These are phyloP conservation scores for Epistrophe grossulariae DNA, from an alignment of 2,888 invertebrate species.

Conservation along the genomic window DNA sequence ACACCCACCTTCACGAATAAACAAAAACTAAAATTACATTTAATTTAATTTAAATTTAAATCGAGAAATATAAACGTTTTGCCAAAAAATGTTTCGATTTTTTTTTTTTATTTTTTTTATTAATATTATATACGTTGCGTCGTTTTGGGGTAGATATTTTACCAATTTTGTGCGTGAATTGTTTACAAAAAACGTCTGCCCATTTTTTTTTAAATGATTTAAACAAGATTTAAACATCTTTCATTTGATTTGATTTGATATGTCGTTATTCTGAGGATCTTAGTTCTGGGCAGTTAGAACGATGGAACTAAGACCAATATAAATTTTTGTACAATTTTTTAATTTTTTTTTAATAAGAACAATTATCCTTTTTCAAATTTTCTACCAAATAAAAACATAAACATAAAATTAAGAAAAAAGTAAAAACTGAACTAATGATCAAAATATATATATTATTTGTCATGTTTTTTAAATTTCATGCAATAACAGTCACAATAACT, in stretches of 20 bases:
- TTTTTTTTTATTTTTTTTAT: constrained; percentile 1
- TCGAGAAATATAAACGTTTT: constrained; percentile 1
- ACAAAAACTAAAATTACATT: constrained; percentile 19
- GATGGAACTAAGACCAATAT: constrained; percentile 81
- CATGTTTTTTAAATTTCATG: neutral
- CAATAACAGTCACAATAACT: constrained; percentile 5
- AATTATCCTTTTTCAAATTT: constrained; percentile 15
- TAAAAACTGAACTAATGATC: neutral
- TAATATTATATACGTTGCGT: constrained; percentile 45
- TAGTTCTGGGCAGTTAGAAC: constrained; percentile 83
- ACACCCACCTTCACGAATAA: constrained; percentile 38
- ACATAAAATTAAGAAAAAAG: neutral
- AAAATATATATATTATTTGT: neutral
- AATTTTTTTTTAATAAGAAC: constrained; percentile 2
- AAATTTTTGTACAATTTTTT: constrained; percentile 14
- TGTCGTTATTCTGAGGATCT: constrained; percentile 79
- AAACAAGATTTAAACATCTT: neutral
- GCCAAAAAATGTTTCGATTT: constrained; percentile 15
- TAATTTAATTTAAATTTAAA: constrained; percentile 15
- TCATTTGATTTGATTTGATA: neutral
- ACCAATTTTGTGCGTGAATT: constrained; percentile 84
- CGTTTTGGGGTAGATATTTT: constrained; percentile 78
- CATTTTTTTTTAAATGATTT: constrained; percentile 77
- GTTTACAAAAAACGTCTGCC: constrained; percentile 84
- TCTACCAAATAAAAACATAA: constrained; percentile 8